Conservation (phyloP, 2,888 invertebrate species). For the Aproaerema taeniolella region DNA sequence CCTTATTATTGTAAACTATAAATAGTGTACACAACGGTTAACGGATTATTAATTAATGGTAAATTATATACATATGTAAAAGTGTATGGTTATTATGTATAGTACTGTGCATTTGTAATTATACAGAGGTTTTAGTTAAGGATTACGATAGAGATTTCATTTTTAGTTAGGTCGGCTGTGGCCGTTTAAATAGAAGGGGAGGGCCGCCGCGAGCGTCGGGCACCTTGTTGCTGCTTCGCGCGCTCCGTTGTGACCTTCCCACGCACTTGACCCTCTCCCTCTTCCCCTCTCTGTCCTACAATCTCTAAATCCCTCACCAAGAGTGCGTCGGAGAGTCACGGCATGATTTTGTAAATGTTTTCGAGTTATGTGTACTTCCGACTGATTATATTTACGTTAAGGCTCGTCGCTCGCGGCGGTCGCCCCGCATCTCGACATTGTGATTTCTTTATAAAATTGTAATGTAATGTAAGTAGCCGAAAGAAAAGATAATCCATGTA, state of each 20-base stretch:
- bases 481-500: slow-evolving; percentile 71
- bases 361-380: slow-evolving; percentile 60
- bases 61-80: slow-evolving; percentile 65
- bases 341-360: slow-evolving; percentile 40
- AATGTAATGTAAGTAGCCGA: slow-evolving; percentile 73
- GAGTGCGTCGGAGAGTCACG: background rate
- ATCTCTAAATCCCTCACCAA: too few species aligned
- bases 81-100: slow-evolving; percentile 66
- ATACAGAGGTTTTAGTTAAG: slow-evolving; percentile 64
- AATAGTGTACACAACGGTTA: slow-evolving; percentile 39
- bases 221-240: slow-evolving; percentile 10
- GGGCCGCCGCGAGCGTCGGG: slow-evolving; percentile 11
- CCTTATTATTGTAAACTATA: slow-evolving; percentile 26
- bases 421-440: slow-evolving; percentile 49
- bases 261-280: background rate
- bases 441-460: slow-evolving; percentile 75
- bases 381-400: slow-evolving; percentile 65
- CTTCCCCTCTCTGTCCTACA: slow-evolving; percentile 13
- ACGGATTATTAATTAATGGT: slow-evolving; percentile 30
- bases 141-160: slow-evolving; percentile 61
- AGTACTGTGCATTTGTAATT: slow-evolving; percentile 73
- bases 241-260: background rate
- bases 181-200: slow-evolving; percentile 7
- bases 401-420: slow-evolving; percentile 38
- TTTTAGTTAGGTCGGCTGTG: slow-evolving; percentile 44